Percentiles rank a stretch among this genome's conserved stretches.
Evolutionary conservation across 2,888 invertebrate species (phyloP).

Genomic region (Drosophila parthenogenetica): DNA sequence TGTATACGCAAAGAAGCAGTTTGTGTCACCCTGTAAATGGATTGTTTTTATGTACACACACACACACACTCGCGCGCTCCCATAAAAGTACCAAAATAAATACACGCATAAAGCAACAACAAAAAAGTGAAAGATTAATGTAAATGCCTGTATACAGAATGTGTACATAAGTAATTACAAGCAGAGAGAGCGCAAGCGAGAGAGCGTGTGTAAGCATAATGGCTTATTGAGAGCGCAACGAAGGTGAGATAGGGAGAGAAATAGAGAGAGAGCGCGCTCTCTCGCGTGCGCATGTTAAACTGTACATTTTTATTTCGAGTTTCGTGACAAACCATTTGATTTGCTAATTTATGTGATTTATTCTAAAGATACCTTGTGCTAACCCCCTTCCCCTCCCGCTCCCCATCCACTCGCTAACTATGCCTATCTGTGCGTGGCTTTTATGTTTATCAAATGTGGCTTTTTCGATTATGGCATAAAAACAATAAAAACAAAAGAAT

Average conservation of each 20-base stretch:
- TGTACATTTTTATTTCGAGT: conserved; percentile 74
- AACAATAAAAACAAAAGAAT: conserved; percentile 29
- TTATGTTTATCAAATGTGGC: conserved; percentile 45
- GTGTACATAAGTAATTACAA: conserved; percentile 60
- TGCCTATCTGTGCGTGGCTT: conserved; percentile 7
- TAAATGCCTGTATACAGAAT: conserved; percentile 63
- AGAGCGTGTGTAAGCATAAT: conserved; percentile 25
- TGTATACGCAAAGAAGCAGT: conserved; percentile 11
- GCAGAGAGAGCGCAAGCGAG: conserved; percentile 30
- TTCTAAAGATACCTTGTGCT: conserved; percentile 42
- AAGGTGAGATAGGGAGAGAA: not conserved
- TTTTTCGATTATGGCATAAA: conserved; percentile 41
- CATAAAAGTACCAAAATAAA: conserved; percentile 73
- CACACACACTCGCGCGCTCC: conserved; percentile 19
- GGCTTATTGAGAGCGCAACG: conserved; percentile 12
- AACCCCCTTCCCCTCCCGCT: not conserved
- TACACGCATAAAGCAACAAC: conserved; percentile 48
- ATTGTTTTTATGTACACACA: conserved; percentile 67
- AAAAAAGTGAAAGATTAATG: conserved; percentile 77
- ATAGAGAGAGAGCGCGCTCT: conserved; percentile 2
- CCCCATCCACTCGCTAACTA: conserved; percentile 5
- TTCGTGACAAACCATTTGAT: conserved; percentile 68
- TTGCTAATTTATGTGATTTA: conserved; percentile 67
- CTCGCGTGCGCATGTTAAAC: conserved; percentile 58
- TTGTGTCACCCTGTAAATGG: conserved; percentile 65